Evolutionary conservation across 2,888 invertebrate species (phyloP), one percentile per base, ranked within the genome.

Genomic region (Tetragonisca angustula): DNA sequence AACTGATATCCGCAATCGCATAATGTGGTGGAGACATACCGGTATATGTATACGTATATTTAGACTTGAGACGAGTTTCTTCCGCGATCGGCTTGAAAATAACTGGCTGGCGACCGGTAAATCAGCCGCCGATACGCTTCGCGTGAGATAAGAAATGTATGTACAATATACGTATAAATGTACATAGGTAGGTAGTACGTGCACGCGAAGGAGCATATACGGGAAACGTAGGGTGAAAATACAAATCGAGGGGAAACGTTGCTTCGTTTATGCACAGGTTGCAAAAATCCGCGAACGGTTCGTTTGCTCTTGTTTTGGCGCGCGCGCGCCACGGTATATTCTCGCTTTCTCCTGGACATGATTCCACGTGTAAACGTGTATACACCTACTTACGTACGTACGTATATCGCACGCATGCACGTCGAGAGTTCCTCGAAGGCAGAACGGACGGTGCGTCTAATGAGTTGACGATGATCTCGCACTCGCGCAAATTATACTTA

Each of bases 331-430:
- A 69, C 36, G 68, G 61, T 27, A 15, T 49, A 61, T 80, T 83
- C 86, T 73, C 83, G 83, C 89, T 89, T 88, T 88, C 88, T 83
- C 88, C 70, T 59, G 69, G n/a, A 77, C 52, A 52, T 59, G 71
- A 71, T 76, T 43, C 54, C 21, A 21, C 13, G 52, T 24, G 4
- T 52, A 4, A 19, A 61, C n/a, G 27, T 52, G 32, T 32, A 32
- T 32, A 43, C 43, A 43, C 43, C 11, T 11, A 43, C 43, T 43
- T 43, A 43, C 43, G 9, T 43, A 43, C 43, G 2, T 43, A 2
- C 32, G 32, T 32, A 32, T 32, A 3, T 43, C 36, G 43, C 43
- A 43, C 43, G 43, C 43, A 43, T 43, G 43, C 1, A 43, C 9
- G 43, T 43, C 43, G 43, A 43, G 43, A 43, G 32, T 32, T 32